These are phyloP conservation scores for Nemopilema nomurai DNA, from an alignment of 30 jellyfish, hydroid and myxozoan genomes.

Conservation along the genomic window DNA sequence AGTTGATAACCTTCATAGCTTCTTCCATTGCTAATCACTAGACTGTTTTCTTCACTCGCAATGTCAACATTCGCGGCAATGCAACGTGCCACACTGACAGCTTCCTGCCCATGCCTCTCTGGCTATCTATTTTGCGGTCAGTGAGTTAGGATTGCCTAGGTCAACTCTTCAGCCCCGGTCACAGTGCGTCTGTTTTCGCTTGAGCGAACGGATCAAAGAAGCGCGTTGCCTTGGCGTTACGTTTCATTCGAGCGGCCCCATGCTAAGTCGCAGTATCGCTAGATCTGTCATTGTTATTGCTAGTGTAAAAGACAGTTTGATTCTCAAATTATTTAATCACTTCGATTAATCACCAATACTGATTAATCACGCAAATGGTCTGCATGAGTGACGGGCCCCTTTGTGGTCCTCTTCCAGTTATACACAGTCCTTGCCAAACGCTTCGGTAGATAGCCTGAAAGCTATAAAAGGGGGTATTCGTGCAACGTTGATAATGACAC, in stretches of 20 bases:
- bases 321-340: too few relatives aligned
- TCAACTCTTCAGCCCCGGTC: slow-evolving; percentile 17
- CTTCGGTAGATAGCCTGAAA: too few relatives aligned
- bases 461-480: too few relatives aligned
- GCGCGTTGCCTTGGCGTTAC: slow-evolving; percentile 29
- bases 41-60: too few relatives aligned
- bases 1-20: too few relatives aligned
- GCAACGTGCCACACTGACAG: background rate
- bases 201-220: slow-evolving; percentile 15
- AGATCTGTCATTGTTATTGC: slow-evolving; percentile 30
- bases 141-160: slow-evolving; percentile 9
- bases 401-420: background rate
- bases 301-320: slow-evolving; percentile 41
- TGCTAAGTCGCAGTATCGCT: slow-evolving; percentile 34
- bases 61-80: background rate
- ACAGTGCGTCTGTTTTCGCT: slow-evolving; percentile 13
- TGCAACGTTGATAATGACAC: too few relatives aligned
- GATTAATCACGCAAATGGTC: slow-evolving; percentile 33
- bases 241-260: slow-evolving; percentile 39
- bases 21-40: too few relatives aligned
- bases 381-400: background rate
- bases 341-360: background rate
- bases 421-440: too few relatives aligned
- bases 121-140: background rate
- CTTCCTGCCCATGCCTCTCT: background rate